Percentiles rank a stretch among this genome's conserved stretches.
phyloP scores from a whole-genome alignment of 1,140 invertebrate species.

The Lanistes nyassanus region DNA sequence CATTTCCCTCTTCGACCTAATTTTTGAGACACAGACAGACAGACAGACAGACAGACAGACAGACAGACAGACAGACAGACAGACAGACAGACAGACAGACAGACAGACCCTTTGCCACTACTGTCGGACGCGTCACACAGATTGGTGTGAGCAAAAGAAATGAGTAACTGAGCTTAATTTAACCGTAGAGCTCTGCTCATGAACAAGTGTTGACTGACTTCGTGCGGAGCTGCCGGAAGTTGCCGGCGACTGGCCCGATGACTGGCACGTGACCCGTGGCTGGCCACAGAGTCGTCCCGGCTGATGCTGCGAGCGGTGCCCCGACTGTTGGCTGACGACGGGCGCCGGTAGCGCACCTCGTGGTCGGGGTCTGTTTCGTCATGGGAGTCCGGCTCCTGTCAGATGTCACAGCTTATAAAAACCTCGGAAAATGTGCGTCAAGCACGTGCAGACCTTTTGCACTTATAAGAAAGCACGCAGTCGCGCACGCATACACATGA shows the following conservation, averaged over 20 bases:
- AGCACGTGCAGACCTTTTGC: no score
- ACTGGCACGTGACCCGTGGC: conserved; percentile 30
- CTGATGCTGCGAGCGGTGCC: conserved; percentile 16
- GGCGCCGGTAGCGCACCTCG: conserved; percentile 9
- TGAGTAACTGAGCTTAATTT: no score
- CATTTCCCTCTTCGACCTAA: not conserved
- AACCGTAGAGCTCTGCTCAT: not conserved
- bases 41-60: not conserved
- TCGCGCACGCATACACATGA: no score
- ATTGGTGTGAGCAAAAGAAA: no score
- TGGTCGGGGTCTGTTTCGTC: conserved; percentile 44
- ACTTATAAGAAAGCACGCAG: no score
- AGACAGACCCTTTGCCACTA: not conserved
- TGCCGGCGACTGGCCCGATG: conserved; percentile 35
- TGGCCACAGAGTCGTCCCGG: conserved; percentile 27
- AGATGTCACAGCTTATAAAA: no score
- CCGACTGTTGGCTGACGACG: not conserved
- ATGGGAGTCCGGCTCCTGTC: conserved; percentile 44
- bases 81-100: not conserved
- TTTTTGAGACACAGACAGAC: not conserved
- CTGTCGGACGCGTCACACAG: no score
- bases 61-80: not conserved
- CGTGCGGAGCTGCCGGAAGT: conserved; percentile 30
- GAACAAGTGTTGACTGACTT: conserved; percentile 4
- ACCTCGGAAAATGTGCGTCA: no score